A percentile compares a stretch with the other conserved stretches of the same genome.
Evolutionary conservation across 2,888 invertebrate species (phyloP).

Genomic region (Epirrhoe tristata): DNA sequence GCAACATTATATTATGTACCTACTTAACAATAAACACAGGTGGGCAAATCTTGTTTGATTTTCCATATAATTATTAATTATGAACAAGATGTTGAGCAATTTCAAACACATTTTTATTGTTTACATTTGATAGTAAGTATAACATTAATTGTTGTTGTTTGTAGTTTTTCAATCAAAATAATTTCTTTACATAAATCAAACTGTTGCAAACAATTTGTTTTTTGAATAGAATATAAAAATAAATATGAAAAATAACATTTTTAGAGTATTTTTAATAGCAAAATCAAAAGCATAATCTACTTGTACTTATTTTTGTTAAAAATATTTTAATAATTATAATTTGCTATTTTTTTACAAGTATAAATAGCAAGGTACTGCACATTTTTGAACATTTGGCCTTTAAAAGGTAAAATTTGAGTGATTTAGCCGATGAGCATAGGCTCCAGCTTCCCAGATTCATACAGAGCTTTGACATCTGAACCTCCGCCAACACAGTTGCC

Average conservation of each 20-base stretch:
- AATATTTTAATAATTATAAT: too few relatives aligned
- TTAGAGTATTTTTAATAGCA: constrained; percentile 10
- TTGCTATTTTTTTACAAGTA: constrained; percentile 15
- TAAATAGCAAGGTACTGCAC: constrained; percentile 4
- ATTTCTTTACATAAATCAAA: neutral
- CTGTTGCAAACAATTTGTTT: neutral
- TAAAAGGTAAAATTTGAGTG: neutral
- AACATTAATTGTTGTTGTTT: neutral
- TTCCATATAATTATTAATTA: neutral
- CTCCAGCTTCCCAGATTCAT: constrained; percentile 89
- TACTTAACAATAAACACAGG: neutral
- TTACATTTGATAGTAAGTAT: neutral
- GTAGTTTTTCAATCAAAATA: neutral
- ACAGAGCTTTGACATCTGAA: constrained; percentile 92
- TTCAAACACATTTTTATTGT: neutral
- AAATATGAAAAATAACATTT: neutral
- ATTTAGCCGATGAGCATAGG: constrained; percentile 79
- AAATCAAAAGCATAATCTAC: constrained; percentile 17
- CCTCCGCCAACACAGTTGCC: constrained; percentile 97
- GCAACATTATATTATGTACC: too few relatives aligned
- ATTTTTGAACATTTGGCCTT: constrained; percentile 11
- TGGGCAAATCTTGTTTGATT: constrained; percentile 1
- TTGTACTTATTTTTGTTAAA: constrained; percentile 41
- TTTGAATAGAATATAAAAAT: neutral
- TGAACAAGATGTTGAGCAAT: constrained; percentile 1